phyloP scores from a whole-genome alignment of 1,140 invertebrate species.

The Hormaphis cornu region DNA sequence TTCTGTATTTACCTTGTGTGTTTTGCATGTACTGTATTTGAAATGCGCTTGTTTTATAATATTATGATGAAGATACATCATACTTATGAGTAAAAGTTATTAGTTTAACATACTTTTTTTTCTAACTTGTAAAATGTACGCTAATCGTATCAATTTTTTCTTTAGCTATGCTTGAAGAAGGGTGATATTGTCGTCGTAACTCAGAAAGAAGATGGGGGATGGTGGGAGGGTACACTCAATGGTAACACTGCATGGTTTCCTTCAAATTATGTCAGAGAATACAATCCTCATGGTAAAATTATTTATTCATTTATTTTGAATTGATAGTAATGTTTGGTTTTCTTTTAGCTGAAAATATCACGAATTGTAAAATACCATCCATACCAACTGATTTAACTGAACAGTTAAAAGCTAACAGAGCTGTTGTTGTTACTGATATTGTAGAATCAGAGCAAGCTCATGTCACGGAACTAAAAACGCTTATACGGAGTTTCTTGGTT shows the following conservation, averaged over 20 bases:
- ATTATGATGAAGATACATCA: too few relatives aligned
- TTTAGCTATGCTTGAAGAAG: conserved; percentile 86
- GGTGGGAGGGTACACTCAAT: conserved; percentile 93
- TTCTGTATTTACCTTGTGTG: background rate
- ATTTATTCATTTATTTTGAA: background rate
- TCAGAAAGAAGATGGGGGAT: conserved; percentile 82
- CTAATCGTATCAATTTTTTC: conserved; percentile 35
- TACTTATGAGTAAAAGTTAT: too few relatives aligned
- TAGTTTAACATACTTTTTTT: background rate
- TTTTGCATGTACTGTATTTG: background rate
- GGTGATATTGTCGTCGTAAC: conserved; percentile 95
- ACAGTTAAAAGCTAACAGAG: conserved; percentile 59
- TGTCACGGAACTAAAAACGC: conserved; percentile 74
- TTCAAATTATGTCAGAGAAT: conserved; percentile 90
- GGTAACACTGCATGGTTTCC: conserved; percentile 98
- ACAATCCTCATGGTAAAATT: conserved; percentile 49
- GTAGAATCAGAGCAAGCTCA: conserved; percentile 84
- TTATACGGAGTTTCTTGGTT: conserved; percentile 72
- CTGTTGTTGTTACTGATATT: conserved; percentile 83
- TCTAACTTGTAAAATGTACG: background rate
- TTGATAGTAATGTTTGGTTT: background rate
- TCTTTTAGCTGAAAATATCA: background rate
- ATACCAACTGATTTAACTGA: conserved; percentile 41
- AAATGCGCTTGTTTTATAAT: background rate
- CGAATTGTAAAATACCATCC: background rate